Base-by-base conservation (phyloP, 2,888 invertebrate genomes). In the Pherbina coryleti region DNA sequence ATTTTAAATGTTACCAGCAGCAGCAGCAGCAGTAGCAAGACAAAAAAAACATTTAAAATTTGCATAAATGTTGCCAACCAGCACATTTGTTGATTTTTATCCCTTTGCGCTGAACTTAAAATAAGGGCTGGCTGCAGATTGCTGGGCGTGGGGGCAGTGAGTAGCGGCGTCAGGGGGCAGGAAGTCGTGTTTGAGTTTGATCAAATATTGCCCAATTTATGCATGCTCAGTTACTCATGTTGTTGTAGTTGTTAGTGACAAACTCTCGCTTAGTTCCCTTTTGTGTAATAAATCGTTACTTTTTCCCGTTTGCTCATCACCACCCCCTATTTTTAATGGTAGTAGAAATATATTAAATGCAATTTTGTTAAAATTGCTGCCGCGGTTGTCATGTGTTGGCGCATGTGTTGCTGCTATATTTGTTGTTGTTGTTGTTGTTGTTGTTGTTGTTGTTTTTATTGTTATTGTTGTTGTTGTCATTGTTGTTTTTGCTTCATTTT, bases 221-320 rank as follows among this genome's bases (percentile, higher is more conserved):
- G 28, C 71, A 57, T 22, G 34, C 57, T 55, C 25, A 22, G 55
- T 34, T n/a, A 9, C 34, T 53, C 57, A 34, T 55, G 44, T 28
- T 66, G 64, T 66, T 51, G 66, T 19, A 53, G 31, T 49, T 75
- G 66, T 66, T 71, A 44, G 17, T 28, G 49, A 62, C 75, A 75
- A 75, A 53, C 75, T 66, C 75, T 55, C 55, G n/a, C 67, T 75
- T 34, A 74, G 66, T 53, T 75, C 75, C 75, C 75, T 34, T 67
- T 67, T 67, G 75, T 55, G 67, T 67, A 67, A 75, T 75, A 66
- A 75, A 75, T 75, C 75, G 64, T 74, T 74, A 34, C 34, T 34
- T 64, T 34, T 28, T 9, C 34, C 64, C 34, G 8, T 31, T 64
- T 31, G 17, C 3, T 25, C n/a, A n/a, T 25, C 37, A 64, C 28